A percentile compares a stretch with the other conserved stretches of the same genome.
These are phyloP conservation scores for Bubo scandiacus DNA, from an alignment of 2,113 vertebrate genomes.

Conservation along the genomic window DNA sequence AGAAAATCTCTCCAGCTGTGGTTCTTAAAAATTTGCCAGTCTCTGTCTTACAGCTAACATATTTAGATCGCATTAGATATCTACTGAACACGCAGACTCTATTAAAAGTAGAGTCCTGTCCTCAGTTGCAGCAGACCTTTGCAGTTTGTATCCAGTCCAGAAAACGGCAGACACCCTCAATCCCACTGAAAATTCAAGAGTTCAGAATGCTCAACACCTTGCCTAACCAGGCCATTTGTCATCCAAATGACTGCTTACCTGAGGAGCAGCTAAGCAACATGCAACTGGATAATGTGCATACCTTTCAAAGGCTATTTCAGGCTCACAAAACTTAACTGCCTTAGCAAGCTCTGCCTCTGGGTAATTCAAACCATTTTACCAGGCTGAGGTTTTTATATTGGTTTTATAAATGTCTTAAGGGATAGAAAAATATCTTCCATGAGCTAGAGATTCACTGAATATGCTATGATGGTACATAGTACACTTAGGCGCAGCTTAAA, in stretches of 20 bases:
- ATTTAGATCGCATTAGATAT: accelerated
- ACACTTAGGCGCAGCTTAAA: neutral
- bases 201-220: neutral
- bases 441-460: neutral
- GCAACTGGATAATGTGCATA: too few relatives aligned
- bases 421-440: neutral
- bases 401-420: neutral
- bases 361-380: neutral
- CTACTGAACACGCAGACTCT: accelerated
- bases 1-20: neutral
- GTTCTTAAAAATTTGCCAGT: neutral
- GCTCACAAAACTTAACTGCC: neutral
- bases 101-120: neutral
- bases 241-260: neutral
- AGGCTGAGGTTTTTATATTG: neutral
- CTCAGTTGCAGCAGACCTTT: neutral
- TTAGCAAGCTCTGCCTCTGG: neutral
- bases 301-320: neutral
- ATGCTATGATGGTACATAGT: neutral
- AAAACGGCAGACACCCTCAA: neutral
- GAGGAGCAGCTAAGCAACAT: accelerated
- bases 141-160: neutral
- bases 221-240: neutral
- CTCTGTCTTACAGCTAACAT: neutral
- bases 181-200: neutral